These are phyloP conservation scores for Anguilla marmorata DNA, from an alignment of 2,797 vertebrate species.

Conservation along the genomic window DNA sequence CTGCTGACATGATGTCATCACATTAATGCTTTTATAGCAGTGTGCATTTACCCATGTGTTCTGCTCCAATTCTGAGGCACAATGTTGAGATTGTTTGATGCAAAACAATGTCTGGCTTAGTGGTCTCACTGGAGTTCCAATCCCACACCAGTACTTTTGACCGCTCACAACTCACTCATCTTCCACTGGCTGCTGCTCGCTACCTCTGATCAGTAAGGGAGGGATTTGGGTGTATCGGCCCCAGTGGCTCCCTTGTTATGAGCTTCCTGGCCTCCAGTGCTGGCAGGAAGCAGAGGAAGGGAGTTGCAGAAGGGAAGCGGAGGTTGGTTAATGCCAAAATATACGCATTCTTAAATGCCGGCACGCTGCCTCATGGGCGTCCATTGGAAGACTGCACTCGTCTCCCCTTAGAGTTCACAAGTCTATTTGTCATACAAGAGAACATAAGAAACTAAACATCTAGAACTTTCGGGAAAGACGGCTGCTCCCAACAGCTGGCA, in stretches of 20 bases:
- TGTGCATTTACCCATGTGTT: background rate
- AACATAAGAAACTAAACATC: background rate
- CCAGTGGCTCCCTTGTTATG: background rate
- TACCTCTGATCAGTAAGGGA: conserved; percentile 9
- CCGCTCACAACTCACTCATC: background rate
- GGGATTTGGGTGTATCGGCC: conserved; percentile 1
- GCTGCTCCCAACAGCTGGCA: background rate
- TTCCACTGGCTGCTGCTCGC: background rate
- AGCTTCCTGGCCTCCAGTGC: conserved; percentile 19
- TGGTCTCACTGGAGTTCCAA: background rate
- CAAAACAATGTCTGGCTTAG: background rate
- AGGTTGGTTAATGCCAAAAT: conserved; percentile 8
- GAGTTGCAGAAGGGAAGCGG: conserved; percentile 26
- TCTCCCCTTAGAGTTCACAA: background rate
- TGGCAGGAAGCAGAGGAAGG: conserved; percentile 36
- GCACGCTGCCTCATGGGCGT: background rate
- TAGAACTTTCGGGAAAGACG: background rate
- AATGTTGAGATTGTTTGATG: background rate
- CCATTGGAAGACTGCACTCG: background rate
- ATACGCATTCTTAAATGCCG: background rate
- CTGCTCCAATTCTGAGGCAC: background rate
- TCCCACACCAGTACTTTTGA: background rate
- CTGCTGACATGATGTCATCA: background rate
- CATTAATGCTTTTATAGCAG: background rate
- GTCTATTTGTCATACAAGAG: background rate